Conservation (phyloP, 2,797 vertebrate species). For the Anomalospiza imberbis region DNA sequence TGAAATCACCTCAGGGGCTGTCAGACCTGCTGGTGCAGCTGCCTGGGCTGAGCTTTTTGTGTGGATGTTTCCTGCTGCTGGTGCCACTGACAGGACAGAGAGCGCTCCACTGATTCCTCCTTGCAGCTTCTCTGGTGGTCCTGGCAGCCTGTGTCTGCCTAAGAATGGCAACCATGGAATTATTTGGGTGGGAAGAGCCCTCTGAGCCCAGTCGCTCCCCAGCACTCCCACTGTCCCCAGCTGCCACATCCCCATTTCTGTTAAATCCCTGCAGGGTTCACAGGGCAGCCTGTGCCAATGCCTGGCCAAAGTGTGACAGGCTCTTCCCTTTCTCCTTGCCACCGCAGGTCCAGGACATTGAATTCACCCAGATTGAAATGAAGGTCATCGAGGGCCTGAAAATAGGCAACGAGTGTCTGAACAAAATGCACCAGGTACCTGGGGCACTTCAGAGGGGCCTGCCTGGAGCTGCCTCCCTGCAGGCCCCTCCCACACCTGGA, state of each 20-base stretch:
- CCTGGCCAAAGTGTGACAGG: not conserved
- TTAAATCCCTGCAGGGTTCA: not conserved
- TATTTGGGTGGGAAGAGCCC: not conserved
- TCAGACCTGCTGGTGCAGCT: not conserved
- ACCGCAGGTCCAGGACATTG: constrained; percentile 78
- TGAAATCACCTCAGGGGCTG: not conserved
- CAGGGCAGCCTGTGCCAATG: not conserved
- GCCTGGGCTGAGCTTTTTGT: not conserved
- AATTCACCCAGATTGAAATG: constrained; percentile 93
- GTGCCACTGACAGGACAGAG: not conserved
- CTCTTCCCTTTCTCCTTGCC: not conserved
- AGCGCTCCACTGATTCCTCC: accelerated
- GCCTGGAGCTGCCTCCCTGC: not conserved
- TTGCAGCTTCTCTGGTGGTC: not conserved
- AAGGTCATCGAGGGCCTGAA: constrained; percentile 93
- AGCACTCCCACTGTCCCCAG: not conserved
- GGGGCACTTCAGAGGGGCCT: not conserved
- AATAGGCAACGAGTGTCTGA: constrained; percentile 91
- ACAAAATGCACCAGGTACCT: constrained; percentile 79
- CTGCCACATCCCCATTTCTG: not conserved
- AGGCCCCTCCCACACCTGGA: accelerated
- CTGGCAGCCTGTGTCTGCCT: not conserved
- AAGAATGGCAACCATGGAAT: accelerated
- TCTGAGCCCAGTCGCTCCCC: not conserved
- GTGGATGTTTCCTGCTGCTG: not conserved